These are phyloP conservation scores for Oncorhynchus keta DNA, from an alignment of 2,113 vertebrate genomes.

Conservation along the genomic window DNA sequence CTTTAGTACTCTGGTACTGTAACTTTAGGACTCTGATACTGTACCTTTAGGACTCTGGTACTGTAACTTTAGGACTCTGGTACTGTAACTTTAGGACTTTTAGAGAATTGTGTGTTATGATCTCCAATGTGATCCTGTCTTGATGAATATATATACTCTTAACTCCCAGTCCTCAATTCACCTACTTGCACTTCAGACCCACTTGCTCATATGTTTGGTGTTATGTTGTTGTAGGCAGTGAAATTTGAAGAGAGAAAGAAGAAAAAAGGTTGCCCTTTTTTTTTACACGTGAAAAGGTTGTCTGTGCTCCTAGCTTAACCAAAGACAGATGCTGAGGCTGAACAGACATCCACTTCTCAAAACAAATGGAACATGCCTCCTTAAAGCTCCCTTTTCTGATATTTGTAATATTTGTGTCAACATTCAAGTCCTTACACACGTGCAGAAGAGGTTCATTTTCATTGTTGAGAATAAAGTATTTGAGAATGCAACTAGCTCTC, in stretches of 20 bases:
- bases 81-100: too few species aligned
- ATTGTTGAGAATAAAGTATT: too few species aligned
- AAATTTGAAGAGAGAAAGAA: slow-evolving; percentile 9
- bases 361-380: slow-evolving; percentile 61
- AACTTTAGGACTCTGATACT: too few species aligned
- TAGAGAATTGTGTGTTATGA: not conserved
- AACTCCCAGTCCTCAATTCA: not conserved
- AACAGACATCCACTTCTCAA: slow-evolving; percentile 62
- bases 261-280: slow-evolving; percentile 24
- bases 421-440: slow-evolving; percentile 6
- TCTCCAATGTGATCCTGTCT: not conserved
- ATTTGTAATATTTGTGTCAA: slow-evolving; percentile 33
- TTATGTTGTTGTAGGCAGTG: not conserved
- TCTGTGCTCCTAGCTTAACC: slow-evolving; percentile 67
- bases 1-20: too few species aligned
- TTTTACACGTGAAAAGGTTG: slow-evolving; percentile 69
- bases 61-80: too few species aligned
- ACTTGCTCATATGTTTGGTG: too few species aligned
- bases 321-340: slow-evolving; percentile 73
- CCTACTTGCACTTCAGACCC: not conserved
- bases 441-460: not conserved
- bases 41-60: too few species aligned
- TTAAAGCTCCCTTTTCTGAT: slow-evolving; percentile 39
- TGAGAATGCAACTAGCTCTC: too few species aligned
- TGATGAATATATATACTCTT: not conserved